Evolutionary conservation across 1,140 invertebrate genomes (phyloP), one percentile per base, ranked within the genome.

Genomic region (Apocrypta bakeri): DNA sequence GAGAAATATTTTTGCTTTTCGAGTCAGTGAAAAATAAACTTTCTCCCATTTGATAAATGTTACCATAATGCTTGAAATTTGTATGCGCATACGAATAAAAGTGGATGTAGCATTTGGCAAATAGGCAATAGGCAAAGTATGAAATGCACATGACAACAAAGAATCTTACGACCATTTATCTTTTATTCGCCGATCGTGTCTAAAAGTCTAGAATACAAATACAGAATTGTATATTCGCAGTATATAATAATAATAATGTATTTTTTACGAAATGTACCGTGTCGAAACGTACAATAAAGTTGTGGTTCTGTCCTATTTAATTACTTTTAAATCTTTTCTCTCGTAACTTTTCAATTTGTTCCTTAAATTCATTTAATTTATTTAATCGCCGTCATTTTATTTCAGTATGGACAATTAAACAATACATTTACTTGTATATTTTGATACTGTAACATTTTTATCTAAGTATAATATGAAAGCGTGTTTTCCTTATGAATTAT

Each of bases 161-260:
- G 27, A n/a, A n/a, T 72, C 24, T 72, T 79, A 79, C 48, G 79
- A 56, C 25, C 61, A 66, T 66, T 73, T 81, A 82, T 76, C 27
- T 68, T 82, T 82, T 68, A 76, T 69, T 76, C 40, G 24, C 31
- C 27, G 64, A 68, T 73, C 27, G 37, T 66, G 25, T 31, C 80
- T 82, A 76, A 76, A 82, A 82, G 68, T 76, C 73, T 76, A 76
- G 40, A 69, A 82, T 82, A 82, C 80, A 82, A 82, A 82, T 82
- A 82, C 73, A 82, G 7, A 69, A 69, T 82, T 68, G 25, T 76
- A 76, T 75, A 82, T 76, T 75, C 73, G 64, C 80, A 81, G 63
- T 81, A 81, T 74, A 29, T 73, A 31, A 64, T 81, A 37, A 37
- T 80, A 27, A 71, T 66, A 25, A 66, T 68, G n/a, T 37, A 21